Percentiles rank a stretch among this genome's conserved stretches.
Evolutionary conservation across 2,797 vertebrate species (phyloP).

Genomic region (Bovichtus variegatus): DNA sequence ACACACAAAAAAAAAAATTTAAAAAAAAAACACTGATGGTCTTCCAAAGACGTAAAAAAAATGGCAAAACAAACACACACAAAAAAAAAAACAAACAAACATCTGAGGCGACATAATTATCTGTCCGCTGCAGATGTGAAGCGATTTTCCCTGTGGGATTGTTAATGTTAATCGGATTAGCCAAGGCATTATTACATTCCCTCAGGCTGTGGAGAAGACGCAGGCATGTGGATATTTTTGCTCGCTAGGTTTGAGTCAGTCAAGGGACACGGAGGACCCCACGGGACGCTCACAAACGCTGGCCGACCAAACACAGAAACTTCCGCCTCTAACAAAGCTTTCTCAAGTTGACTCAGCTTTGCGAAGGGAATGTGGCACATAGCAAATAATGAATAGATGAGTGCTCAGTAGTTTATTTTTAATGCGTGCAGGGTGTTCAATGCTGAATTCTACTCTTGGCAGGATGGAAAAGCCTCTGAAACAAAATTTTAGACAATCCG

Average conservation of each 20-base stretch:
- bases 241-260: constrained; percentile 74
- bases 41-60: constrained; percentile 65
- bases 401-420: constrained; percentile 30
- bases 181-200: constrained; percentile 82
- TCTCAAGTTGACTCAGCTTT: constrained; percentile 45
- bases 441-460: neutral
- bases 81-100: constrained; percentile 66
- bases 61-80: constrained; percentile 34
- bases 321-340: constrained; percentile 31
- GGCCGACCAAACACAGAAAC: constrained; percentile 36
- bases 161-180: constrained; percentile 87
- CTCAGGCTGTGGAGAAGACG: constrained; percentile 68
- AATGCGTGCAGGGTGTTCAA: constrained; percentile 18
- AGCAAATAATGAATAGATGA: constrained; percentile 38
- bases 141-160: constrained; percentile 81
- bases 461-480: constrained; percentile 1
- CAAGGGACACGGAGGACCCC: constrained; percentile 57
- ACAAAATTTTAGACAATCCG: neutral
- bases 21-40: constrained; percentile 38
- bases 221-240: constrained; percentile 76
- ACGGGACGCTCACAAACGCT: constrained; percentile 29
- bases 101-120: constrained; percentile 84
- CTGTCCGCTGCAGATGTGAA: constrained; percentile 83
- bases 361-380: constrained; percentile 10
- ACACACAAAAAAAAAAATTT: constrained; percentile 19